These are phyloP conservation scores for Vireo griseus DNA, from an alignment of 2,797 vertebrate genomes.

Conservation along the genomic window DNA sequence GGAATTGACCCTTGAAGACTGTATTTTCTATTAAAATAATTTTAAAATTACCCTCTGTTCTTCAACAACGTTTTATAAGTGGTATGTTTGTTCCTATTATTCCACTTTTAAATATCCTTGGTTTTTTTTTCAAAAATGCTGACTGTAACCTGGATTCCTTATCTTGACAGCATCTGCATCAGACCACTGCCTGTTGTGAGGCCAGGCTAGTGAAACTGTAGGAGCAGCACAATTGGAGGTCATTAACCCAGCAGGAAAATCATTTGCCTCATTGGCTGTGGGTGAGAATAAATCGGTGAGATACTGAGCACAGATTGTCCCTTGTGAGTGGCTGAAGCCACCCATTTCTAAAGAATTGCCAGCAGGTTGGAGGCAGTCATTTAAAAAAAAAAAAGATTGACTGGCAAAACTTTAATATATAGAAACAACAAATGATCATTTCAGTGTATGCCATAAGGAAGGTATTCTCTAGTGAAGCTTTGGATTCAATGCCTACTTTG, in stretches of 20 bases:
- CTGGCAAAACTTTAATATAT: not conserved
- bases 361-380: not conserved
- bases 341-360: not conserved
- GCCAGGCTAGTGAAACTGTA: not conserved
- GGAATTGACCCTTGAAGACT: not conserved
- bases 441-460: not conserved
- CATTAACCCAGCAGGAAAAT: not conserved
- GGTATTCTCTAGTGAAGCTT: not conserved
- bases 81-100: not conserved
- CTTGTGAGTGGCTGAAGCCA: not conserved
- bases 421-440: not conserved
- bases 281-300: not conserved
- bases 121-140: not conserved
- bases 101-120: not conserved
- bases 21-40: not conserved
- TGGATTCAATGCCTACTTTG: not conserved
- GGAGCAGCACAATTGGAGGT: not conserved
- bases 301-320: not conserved
- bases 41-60: not conserved
- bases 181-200: not conserved
- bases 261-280: not conserved
- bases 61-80: not conserved
- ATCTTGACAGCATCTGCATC: not conserved
- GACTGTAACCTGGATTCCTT: not conserved
- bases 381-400: not conserved